Conservation (phyloP, 2,113 vertebrate genomes). For the Beaufortia kweichowensis region DNA sequence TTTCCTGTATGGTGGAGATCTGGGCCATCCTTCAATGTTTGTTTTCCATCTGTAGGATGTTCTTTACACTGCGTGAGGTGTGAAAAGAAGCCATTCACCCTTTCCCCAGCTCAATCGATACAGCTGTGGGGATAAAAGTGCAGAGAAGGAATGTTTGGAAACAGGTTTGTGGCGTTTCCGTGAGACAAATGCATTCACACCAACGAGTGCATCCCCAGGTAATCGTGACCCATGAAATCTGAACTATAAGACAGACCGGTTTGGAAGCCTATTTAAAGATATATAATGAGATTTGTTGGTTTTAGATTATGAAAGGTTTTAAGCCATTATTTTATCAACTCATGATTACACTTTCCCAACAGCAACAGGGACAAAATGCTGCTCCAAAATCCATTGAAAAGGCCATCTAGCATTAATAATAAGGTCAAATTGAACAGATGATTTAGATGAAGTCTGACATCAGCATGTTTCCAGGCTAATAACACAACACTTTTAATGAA, state of each 20-base stretch:
- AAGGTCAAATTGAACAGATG: no score
- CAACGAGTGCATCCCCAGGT: not conserved
- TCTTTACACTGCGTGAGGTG: constrained; percentile 61
- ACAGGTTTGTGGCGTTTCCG: not conserved
- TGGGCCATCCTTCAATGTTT: constrained; percentile 54
- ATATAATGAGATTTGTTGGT: no score
- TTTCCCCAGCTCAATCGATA: constrained; percentile 1
- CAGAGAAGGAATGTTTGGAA: constrained; percentile 27
- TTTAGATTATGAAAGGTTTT: no score
- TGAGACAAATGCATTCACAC: constrained; percentile 44
- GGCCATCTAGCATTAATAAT: no score
- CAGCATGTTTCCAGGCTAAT: no score
- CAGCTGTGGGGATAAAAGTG: constrained; percentile 58
- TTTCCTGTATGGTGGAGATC: constrained; percentile 17
- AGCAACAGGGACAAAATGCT: no score
- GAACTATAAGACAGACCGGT: not conserved
- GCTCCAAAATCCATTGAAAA: no score
- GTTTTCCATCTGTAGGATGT: constrained; percentile 52
- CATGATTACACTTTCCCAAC: no score
- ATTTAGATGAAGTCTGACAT: no score
- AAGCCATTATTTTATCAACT: no score
- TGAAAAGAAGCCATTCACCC: constrained; percentile 57
- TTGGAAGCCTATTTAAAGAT: no score
- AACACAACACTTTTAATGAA: no score
- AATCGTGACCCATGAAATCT: not conserved